A percentile compares a stretch with the other conserved stretches of the same genome.
These are phyloP conservation scores for Diachasmimorpha longicaudata DNA, from an alignment of 1,140 invertebrate genomes.

Conservation along the genomic window DNA sequence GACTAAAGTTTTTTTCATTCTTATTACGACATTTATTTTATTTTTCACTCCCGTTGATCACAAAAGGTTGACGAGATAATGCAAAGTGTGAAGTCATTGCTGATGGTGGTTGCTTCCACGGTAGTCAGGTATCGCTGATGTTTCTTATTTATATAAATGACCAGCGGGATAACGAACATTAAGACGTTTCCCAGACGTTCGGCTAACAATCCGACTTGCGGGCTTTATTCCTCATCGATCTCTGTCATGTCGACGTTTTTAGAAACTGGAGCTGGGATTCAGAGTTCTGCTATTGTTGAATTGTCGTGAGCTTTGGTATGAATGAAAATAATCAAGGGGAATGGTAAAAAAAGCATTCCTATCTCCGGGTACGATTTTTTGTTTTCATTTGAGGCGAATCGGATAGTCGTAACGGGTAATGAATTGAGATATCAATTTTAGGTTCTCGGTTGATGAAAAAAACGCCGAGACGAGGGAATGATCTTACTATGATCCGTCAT, in stretches of 20 bases:
- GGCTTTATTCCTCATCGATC: constrained; percentile 30
- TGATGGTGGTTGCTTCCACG: constrained; percentile 36
- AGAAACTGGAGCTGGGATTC: constrained; percentile 17
- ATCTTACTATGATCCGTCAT: neutral
- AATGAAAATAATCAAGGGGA: constrained; percentile 5
- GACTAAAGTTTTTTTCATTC: constrained; percentile 14
- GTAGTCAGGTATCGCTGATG: constrained; percentile 62
- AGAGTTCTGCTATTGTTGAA: neutral
- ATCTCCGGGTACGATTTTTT: neutral
- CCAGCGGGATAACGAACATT: constrained; percentile 56
- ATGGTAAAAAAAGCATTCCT: neutral
- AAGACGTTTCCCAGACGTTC: constrained; percentile 27
- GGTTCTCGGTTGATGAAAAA: neutral
- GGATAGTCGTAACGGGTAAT: neutral
- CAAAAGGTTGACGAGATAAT: constrained; percentile 38
- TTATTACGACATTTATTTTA: neutral
- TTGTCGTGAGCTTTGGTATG: neutral
- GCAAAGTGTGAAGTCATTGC: constrained; percentile 58
- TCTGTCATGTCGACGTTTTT: constrained; percentile 31
- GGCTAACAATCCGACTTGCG: constrained; percentile 28
- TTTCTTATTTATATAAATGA: constrained; percentile 65
- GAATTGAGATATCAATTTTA: neutral
- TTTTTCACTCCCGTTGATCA: neutral
- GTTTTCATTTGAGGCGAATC: neutral
- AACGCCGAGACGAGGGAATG: neutral